phyloP scores from a whole-genome alignment of 2,113 vertebrate genomes.

The Rhynchopsitta pachyrhyncha region DNA sequence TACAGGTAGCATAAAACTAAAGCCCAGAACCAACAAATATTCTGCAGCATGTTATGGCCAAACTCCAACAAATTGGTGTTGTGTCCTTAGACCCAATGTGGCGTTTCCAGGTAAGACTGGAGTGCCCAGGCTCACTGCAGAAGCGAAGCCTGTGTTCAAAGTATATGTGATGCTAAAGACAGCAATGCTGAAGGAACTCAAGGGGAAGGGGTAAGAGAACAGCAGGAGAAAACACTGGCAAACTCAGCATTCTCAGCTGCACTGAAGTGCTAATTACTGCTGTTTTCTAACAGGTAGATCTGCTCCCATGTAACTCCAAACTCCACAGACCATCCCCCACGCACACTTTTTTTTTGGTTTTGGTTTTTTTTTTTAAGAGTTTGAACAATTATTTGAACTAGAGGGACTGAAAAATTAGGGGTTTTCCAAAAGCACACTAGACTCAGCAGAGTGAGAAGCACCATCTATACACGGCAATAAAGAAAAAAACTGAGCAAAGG shows the following conservation, averaged over 20 bases:
- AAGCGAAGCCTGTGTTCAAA: not conserved
- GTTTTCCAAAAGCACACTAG: not conserved
- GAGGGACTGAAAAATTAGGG: not conserved
- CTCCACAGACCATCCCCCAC: not conserved
- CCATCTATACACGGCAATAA: not conserved
- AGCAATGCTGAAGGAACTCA: not conserved
- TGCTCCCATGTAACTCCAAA: not conserved
- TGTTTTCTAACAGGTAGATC: not conserved
- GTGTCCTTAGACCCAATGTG: rapidly evolving
- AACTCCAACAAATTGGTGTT: rapidly evolving
- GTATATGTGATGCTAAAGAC: rapidly evolving
- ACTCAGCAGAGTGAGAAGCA: not conserved
- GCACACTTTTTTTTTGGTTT: not conserved
- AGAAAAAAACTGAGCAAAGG: not conserved
- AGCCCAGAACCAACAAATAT: not conserved
- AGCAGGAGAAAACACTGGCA: not conserved
- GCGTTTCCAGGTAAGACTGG: not conserved
- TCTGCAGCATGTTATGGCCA: rapidly evolving
- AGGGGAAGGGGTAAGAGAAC: not conserved
- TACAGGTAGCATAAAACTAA: not conserved
- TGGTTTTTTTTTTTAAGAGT: not conserved
- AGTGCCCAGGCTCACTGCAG: rapidly evolving
- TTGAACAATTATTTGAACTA: not conserved
- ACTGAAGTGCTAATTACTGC: not conserved
- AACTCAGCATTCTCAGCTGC: rapidly evolving